These are phyloP conservation scores for Carcina quercana DNA, from an alignment of 2,888 invertebrate species.

Conservation along the genomic window DNA sequence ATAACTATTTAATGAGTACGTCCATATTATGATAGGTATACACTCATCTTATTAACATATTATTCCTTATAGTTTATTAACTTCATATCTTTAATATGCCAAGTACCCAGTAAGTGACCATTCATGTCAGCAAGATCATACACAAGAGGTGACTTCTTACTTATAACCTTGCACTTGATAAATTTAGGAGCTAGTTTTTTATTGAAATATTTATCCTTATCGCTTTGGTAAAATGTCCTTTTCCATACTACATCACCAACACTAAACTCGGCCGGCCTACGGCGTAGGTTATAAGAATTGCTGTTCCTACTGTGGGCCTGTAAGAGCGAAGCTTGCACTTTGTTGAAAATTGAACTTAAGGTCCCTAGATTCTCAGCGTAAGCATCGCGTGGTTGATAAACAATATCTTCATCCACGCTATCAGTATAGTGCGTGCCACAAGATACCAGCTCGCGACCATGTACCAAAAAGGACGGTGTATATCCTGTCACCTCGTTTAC, in stretches of 20 bases:
- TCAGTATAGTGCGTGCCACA: slow-evolving; percentile 7
- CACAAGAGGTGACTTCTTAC: too few species aligned
- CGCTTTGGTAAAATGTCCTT: neutral
- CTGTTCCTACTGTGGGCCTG: slow-evolving; percentile 1
- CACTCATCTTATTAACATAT: too few species aligned
- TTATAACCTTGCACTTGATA: too few species aligned
- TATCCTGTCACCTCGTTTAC: slow-evolving; percentile 21
- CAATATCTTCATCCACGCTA: slow-evolving; percentile 4
- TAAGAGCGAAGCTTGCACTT: neutral
- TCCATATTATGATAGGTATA: too few species aligned
- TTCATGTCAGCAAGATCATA: too few species aligned
- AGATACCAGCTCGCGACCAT: slow-evolving; percentile 18
- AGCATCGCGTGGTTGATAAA: neutral
- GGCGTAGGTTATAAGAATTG: neutral
- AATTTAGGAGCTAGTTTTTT: slow-evolving; percentile 3
- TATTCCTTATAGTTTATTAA: too few species aligned
- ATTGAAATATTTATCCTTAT: neutral
- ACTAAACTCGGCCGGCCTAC: neutral
- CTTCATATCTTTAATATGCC: too few species aligned
- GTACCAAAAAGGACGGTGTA: slow-evolving; percentile 19
- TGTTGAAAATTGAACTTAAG: neutral
- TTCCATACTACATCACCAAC: slow-evolving; percentile 5
- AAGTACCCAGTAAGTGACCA: too few species aligned
- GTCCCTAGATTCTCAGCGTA: slow-evolving; percentile 11
- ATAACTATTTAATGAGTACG: too few species aligned